Base-by-base conservation (phyloP, 2,888 invertebrate genomes). In the Molanna angustata region DNA sequence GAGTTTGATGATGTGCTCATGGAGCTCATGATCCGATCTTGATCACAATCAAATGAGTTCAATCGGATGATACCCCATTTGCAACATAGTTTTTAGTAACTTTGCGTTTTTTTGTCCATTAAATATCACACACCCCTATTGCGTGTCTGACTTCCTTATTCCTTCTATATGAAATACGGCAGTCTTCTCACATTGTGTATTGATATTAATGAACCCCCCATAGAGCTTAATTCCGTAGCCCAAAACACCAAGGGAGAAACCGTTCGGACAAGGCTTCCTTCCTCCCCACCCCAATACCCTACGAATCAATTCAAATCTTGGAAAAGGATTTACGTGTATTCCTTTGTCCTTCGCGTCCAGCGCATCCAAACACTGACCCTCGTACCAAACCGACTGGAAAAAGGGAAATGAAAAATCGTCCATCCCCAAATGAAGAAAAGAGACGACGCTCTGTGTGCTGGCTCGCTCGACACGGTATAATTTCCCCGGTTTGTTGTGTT, bases 281-380 rank as follows among this genome's bases (percentile, higher is more conserved):
- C 41, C 50, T 41, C 32, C 46, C 37, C 53, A 40, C 37, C 35
- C 42, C 20, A 48, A 13, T 31, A 13, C 37, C 31, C 27, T 44
- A 50, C 45, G 51, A 54, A 57, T 58, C 58, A 58, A 58, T 58
- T 58, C 58, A 58, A 58, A 58, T 58, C 58, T 55, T 52, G 49
- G 39, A 54, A 49, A 49, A 51, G 54, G 57, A 57, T 57, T 54
- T 51, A 51, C 57, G 54, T 52, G 51, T 52, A 54, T 31, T 32
- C 39, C 49, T 33, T 32, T 44, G 39, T 19, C 11, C 35, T 18
- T 14, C 16, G 17, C 22, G n/a, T 14, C 37, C 31, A 43, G 27
- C 14, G 7, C 32, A 0, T 14, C 17, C 49, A 33, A 50, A 6
- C 44, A 22, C 6, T 9, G 21, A 19, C 11, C 16, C 17, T 13